Conservation (phyloP, 2,113 vertebrate species). For the Girardinichthys multiradiatus region DNA sequence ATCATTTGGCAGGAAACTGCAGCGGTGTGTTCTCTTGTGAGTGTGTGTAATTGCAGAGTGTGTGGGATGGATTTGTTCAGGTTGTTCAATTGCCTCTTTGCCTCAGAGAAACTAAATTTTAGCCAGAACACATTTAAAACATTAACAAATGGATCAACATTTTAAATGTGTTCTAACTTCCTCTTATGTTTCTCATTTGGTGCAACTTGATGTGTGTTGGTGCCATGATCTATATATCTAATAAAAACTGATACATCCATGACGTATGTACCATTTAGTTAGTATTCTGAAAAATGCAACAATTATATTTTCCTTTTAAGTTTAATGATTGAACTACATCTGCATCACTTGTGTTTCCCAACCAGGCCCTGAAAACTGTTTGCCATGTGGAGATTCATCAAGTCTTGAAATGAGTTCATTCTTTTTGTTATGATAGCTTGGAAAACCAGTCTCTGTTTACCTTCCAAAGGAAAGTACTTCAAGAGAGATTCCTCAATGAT, state of each 20-base stretch:
- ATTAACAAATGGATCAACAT: slow-evolving; percentile 7
- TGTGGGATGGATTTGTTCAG: slow-evolving; percentile 28
- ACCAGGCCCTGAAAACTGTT: slow-evolving; percentile 21
- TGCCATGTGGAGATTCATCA: slow-evolving; percentile 24
- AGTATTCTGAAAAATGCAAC: slow-evolving; percentile 12
- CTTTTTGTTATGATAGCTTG: slow-evolving; percentile 3
- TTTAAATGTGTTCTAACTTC: not conserved
- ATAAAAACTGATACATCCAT: slow-evolving; percentile 3
- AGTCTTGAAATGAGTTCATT: slow-evolving; percentile 14
- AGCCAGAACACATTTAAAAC: not conserved
- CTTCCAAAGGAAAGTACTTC: slow-evolving; percentile 8
- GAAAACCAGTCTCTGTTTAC: slow-evolving; percentile 25
- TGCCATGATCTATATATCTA: too few relatives aligned
- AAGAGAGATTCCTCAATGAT: slow-evolving; percentile 31
- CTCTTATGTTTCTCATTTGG: not conserved
- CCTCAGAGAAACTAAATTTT: slow-evolving; percentile 3
- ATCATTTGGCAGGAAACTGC: slow-evolving; percentile 71
- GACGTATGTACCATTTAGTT: not conserved
- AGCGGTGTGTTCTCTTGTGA: slow-evolving; percentile 22
- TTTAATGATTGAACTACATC: slow-evolving; percentile 13
- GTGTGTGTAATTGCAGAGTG: slow-evolving; percentile 39
- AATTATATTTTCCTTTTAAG: slow-evolving; percentile 18
- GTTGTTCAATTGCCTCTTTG: slow-evolving; percentile 26
- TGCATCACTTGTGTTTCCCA: slow-evolving; percentile 18
- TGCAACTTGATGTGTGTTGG: not conserved